A percentile compares a stretch with the other conserved stretches of the same genome.
phyloP scores from a whole-genome alignment of 2,797 vertebrate species.

The Pseudochaenichthys georgianus region DNA sequence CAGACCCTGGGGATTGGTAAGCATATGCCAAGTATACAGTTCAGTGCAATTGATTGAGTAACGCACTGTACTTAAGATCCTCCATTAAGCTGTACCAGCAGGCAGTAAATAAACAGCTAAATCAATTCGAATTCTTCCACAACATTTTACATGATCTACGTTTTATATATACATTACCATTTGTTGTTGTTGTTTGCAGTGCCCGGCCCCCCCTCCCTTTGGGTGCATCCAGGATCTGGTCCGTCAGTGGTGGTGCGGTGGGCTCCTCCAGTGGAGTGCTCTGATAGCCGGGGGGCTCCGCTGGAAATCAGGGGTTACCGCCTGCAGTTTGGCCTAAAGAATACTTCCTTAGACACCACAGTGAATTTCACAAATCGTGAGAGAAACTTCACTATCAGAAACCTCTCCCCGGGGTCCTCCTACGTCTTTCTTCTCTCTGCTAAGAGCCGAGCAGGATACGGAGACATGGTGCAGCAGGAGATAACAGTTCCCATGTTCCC shows the following conservation, averaged over 20 bases:
- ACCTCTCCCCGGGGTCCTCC: conserved; percentile 89
- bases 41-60: conserved; percentile 65
- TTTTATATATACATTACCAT: conserved; percentile 28
- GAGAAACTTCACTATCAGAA: conserved; percentile 82
- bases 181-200: conserved; percentile 82
- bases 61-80: conserved; percentile 52
- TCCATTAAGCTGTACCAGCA: conserved; percentile 44
- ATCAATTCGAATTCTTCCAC: conserved; percentile 68
- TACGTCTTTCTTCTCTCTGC: conserved; percentile 92
- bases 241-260: conserved; percentile 89
- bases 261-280: conserved; percentile 82
- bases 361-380: conserved; percentile 87
- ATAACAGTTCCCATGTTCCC: conserved; percentile 88
- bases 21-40: conserved; percentile 63
- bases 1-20: conserved; percentile 91
- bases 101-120: conserved; percentile 61
- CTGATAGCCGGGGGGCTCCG: conserved; percentile 58
- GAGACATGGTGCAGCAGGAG: conserved; percentile 85
- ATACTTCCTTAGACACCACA: conserved; percentile 81
- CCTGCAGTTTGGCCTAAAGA: conserved; percentile 90
- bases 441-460: conserved; percentile 89
- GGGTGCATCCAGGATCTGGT: conserved; percentile 87
- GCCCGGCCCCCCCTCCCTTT: conserved; percentile 89
- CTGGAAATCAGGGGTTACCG: conserved; percentile 91
- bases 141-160: conserved; percentile 56